Base-by-base conservation (phyloP, 2,113 vertebrate species). In the Osmerus eperlanus region DNA sequence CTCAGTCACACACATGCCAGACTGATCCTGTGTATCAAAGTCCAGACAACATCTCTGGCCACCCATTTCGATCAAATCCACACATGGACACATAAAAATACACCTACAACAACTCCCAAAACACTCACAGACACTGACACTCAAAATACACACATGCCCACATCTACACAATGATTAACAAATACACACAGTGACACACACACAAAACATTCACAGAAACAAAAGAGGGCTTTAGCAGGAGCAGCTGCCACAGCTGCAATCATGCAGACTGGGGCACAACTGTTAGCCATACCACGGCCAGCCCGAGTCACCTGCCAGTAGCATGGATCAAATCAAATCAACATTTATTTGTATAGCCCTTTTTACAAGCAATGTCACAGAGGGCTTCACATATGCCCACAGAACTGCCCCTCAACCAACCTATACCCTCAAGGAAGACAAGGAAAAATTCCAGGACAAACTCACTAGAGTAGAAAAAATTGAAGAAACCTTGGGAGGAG, bases 171-270 rank as follows among this genome's bases (percentile, higher is more conserved):
- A 47, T 12, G 41, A 56, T 9, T 5, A 16, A 56, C 54, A 56
- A 15, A 56, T n/a, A 56, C 54, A 64, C 29, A 36, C 18, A 32
- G 15, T 36, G 28, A 41, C 32, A 29, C 62, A 61, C 23, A 63
- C 61, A 32, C 61, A 63, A 29, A 14, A 41, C 29, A 11, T 29
- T 36, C 13, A 9, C 12, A 29, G 28, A n/a, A 32, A 76, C 74
- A 71, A 81, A 78, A 60, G 66, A 29, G 58, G 54, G 66, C 41
- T 62, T 54, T 64, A 32, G 53, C 29, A 52, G 18, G 19, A 60
- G 29, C 75, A 74, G 81, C 66, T 75, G 75, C 65, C 72, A 77
- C 78, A 73, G 71, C 73, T 73, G 70, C 64, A 19, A 15, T 28
- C 41, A 23, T n/a, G 18, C 69, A 67, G 53, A 53, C 36, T 53